A percentile compares a stretch with the other conserved stretches of the same genome.
Conservation (phyloP, 2,888 invertebrate genomes). For the Sacculina carcini region DNA sequence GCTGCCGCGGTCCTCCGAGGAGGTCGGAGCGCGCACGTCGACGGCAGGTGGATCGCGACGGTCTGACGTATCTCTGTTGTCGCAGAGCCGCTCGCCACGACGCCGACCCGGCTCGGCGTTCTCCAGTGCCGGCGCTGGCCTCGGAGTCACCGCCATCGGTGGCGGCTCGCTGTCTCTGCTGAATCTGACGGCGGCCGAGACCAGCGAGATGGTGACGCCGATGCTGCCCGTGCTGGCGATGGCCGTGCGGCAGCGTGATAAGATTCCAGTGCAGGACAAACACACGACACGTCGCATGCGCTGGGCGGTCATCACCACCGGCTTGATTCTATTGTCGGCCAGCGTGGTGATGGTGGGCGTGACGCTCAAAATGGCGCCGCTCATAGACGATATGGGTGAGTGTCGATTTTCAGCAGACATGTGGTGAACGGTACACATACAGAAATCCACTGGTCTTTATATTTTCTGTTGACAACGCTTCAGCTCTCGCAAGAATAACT, state of each 20-base stretch:
- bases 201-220: neutral
- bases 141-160: conserved; percentile 7
- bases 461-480: no score
- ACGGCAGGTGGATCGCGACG: no score
- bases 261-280: conserved; percentile 34
- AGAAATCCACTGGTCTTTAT: no score
- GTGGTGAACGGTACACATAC: no score
- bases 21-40: conserved; percentile 10
- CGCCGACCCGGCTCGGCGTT: conserved; percentile 5
- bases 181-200: neutral
- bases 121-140: conserved; percentile 11
- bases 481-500: no score
- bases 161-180: conserved; percentile 6
- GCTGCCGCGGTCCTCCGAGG: conserved; percentile 11
- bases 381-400: conserved; percentile 88
- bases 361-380: conserved; percentile 72
- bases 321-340: conserved; percentile 58
- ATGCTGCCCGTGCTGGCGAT: conserved; percentile 36
- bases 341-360: conserved; percentile 71
- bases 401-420: no score
- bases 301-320: conserved; percentile 74
- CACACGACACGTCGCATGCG: conserved; percentile 57
- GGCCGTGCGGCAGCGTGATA: conserved; percentile 41
- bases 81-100: neutral
- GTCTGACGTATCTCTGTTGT: neutral